These are phyloP conservation scores for Phymastichus coffea DNA, from an alignment of 1,140 invertebrate species.

Conservation along the genomic window DNA sequence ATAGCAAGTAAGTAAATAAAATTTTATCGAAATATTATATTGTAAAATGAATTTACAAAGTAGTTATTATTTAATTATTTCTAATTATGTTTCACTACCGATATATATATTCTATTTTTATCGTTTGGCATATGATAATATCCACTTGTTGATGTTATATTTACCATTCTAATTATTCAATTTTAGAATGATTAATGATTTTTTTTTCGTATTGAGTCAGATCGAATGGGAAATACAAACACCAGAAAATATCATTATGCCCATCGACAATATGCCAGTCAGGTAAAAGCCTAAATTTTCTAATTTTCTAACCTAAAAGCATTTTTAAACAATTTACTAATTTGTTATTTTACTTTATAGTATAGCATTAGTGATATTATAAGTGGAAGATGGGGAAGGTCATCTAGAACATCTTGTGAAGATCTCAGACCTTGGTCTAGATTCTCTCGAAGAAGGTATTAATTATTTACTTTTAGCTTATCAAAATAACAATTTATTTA, in stretches of 20 bases:
- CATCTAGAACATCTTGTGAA: conserved; percentile 35
- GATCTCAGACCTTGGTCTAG: conserved; percentile 60
- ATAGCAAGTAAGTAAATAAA: neutral
- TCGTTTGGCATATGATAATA: no score
- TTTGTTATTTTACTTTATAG: conserved; percentile 20
- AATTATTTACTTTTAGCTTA: conserved; percentile 8
- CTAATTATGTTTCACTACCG: neutral
- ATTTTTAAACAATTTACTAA: neutral
- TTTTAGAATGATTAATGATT: neutral
- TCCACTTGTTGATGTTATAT: neutral
- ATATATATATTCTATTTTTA: neutral
- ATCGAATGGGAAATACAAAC: conserved; percentile 48
- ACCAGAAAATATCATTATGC: conserved; percentile 37
- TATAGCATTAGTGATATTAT: no score
- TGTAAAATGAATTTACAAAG: neutral
- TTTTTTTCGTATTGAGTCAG: conserved; percentile 11
- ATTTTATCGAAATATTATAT: neutral
- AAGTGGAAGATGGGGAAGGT: no score
- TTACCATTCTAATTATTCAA: neutral
- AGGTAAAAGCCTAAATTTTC: conserved; percentile 35
- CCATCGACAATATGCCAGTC: conserved; percentile 43
- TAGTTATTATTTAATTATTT: neutral
- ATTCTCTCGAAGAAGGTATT: conserved; percentile 62
- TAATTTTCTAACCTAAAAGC: conserved; percentile 14
- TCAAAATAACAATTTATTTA: conserved; percentile 2